Base-by-base conservation (phyloP, 1,140 invertebrate genomes). In the Drosophila chauvacae region DNA sequence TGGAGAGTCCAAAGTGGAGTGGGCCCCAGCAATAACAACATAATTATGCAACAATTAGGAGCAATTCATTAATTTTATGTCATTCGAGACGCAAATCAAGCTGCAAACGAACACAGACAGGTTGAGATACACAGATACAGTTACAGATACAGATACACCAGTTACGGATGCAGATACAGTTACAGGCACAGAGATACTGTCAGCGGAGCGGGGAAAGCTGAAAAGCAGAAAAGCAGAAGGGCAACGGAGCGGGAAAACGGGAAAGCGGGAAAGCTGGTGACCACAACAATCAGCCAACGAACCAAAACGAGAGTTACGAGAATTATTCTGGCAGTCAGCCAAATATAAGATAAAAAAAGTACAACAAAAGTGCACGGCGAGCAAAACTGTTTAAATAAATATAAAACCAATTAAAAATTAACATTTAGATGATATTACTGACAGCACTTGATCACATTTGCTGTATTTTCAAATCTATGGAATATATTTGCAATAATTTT, bases 251-350 rank as follows among this genome's bases (percentile, higher is more conserved):
- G 44, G 41, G 11, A 41, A 37, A 26, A 14, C 35, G 35, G 13
- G 7, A 23, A n/a, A 42, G 33, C 53, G 39, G 44, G 11, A 35
- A 53, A 50, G 26, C 37, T 55, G 48, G 41, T 45, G 47, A 68
- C 50, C 61, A 56, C 71, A 65, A 58, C 73, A 76, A 65, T 65
- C 71, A 76, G 60, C 59, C 73, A 75, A 53, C 59, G 48, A 76
- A 55, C 72, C 73, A 69, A 83, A 87, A 69, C 68, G 65, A 87
- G 76, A 74, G 80, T 88, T 83, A 80, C 77, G 64, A 80, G 55
- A 84, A 84, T 80, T 87, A 71, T 75, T 88, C 86, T 80, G 84
- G 84, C 80, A 90, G 55, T 58, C 69, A 69, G 84, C 84, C 74
- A 68, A 60, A 50, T 64, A 44, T 42, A 58, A 41, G 39, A 47